phyloP scores from a whole-genome alignment of 2,797 vertebrate species.

The Tolypeutes matacus region DNA sequence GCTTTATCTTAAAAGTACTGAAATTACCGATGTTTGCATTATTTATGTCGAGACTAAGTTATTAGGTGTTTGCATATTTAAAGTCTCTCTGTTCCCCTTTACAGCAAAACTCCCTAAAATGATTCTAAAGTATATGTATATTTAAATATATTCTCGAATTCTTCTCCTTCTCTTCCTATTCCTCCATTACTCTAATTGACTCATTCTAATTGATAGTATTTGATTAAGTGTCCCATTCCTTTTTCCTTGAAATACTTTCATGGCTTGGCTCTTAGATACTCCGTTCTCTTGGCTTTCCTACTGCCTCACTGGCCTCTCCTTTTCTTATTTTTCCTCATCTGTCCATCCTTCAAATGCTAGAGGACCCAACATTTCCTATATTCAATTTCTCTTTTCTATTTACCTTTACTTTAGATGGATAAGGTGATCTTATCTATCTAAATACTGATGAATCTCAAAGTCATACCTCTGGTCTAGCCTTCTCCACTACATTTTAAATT shows the following conservation, averaged over 20 bases:
- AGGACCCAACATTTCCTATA: not conserved
- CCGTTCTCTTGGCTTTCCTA: not conserved
- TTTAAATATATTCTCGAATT: conserved; percentile 7
- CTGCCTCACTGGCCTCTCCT: not conserved
- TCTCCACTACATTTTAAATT: conserved; percentile 11
- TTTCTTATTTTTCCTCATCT: not conserved
- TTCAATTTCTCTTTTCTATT: not conserved
- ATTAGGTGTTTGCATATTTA: not conserved
- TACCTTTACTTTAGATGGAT: not conserved
- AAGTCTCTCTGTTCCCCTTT: not conserved
- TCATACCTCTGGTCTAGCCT: not conserved
- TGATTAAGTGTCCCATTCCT: not conserved
- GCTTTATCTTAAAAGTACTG: conserved; percentile 24
- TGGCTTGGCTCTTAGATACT: not conserved
- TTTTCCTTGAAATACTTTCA: not conserved
- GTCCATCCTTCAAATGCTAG: not conserved
- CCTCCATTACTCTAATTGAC: not conserved
- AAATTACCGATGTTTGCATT: not conserved
- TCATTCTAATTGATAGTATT: conserved; percentile 13
- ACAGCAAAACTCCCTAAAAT: not conserved
- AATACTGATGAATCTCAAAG: not conserved
- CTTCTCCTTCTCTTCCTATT: not conserved
- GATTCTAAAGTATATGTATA: not conserved
- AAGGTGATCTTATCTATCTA: not conserved
- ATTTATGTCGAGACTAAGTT: not conserved